Base-by-base conservation (phyloP, 2,888 invertebrate genomes). In the Hoplodrina ambigua region DNA sequence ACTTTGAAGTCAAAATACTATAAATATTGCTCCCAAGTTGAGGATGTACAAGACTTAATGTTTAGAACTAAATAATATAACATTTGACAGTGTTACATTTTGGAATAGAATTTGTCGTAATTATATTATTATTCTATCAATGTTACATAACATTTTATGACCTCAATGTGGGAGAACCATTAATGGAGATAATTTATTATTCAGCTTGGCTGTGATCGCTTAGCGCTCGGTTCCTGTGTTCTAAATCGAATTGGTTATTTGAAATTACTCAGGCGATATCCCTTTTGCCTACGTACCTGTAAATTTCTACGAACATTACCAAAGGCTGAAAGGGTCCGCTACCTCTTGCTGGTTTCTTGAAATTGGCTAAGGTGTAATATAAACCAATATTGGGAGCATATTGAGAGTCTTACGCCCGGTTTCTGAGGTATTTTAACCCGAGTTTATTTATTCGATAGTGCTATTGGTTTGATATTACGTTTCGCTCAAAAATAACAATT, bases 221-320 rank as follows among this genome's bases (percentile, higher is more conserved):
- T 30, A 72, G 37, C 52, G 37, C 46, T 46, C 57, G 30, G 52
- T 57, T 72, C 50, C 57, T 41, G 20, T 53, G 56, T 72, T 37
- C 71, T 57, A 69, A 57, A 72, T 72, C 46, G 57, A 37, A 53
- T 46, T 30, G 64, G 52, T 49, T 72, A 68, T 66, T 72, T 52
- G 46, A 46, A 52, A 72, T 72, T 72, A 72, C 63, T 37, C 19
- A 4, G 30, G 17, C 33, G 17, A 71, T 71, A 70, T 62, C 46
- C 41, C 46, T 46, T 11, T 46, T 17, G 37, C 8, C 37, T 37
- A 46, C 46, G 46, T 63, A 72, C 50, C 52, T 72, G 63, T 25
- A 19, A 70, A 54, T 71, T 49, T 49, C 61, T 41, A 11, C 41
- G 17, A 62, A 62, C 53, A n/a, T 20, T 13, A 20, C 44, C 33